These are phyloP conservation scores for Hypolimnas misippus DNA, from an alignment of 2,888 invertebrate species.

Conservation along the genomic window DNA sequence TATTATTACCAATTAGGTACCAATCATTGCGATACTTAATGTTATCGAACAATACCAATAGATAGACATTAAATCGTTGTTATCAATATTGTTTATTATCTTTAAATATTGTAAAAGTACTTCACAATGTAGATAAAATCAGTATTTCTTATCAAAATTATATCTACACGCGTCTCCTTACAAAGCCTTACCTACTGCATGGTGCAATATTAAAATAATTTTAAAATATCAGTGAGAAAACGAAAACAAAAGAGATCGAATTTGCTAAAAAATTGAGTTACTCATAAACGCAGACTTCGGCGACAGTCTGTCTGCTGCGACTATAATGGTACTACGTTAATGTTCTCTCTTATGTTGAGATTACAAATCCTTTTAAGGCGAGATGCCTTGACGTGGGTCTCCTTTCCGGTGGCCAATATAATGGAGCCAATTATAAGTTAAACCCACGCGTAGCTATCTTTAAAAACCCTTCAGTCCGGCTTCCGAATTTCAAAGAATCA, in stretches of 20 bases:
- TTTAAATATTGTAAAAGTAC: constrained; percentile 75
- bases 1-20: constrained; percentile 57
- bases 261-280: constrained; percentile 15
- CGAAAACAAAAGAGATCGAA: too few species aligned
- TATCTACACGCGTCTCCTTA: constrained; percentile 53
- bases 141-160: constrained; percentile 64
- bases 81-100: constrained; percentile 79
- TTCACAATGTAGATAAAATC: constrained; percentile 74
- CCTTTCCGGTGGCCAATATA: constrained; percentile 74
- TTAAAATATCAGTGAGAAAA: too few species aligned
- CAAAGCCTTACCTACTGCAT: constrained; percentile 43
- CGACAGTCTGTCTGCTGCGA: constrained; percentile 72
- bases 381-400: constrained; percentile 72
- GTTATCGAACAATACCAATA: constrained; percentile 80
- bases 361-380: constrained; percentile 75
- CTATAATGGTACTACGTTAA: constrained; percentile 59
- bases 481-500: constrained; percentile 78
- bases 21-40: constrained; percentile 69
- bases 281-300: constrained; percentile 44
- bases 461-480: constrained; percentile 65
- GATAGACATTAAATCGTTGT: constrained; percentile 72
- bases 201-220: constrained; percentile 28
- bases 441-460: constrained; percentile 60
- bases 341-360: constrained; percentile 64
- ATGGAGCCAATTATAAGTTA: constrained; percentile 78